phyloP scores from a whole-genome alignment of 1,140 invertebrate genomes.

The Macrosteles quadrilineatus region DNA sequence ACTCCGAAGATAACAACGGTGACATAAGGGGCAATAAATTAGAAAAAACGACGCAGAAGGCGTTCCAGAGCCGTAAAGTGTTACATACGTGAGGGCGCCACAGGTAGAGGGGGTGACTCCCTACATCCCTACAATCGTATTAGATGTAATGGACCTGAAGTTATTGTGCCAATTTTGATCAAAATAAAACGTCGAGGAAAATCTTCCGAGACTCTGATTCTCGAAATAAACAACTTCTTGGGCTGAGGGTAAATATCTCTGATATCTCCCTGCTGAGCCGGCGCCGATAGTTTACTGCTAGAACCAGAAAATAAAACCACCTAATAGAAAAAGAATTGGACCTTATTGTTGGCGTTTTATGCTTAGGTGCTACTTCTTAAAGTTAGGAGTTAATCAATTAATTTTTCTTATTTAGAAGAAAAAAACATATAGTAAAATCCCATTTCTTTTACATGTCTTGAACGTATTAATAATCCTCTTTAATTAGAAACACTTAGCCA shows the following conservation, averaged over 20 bases:
- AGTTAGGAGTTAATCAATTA: too few relatives aligned
- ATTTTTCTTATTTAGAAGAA: too few relatives aligned
- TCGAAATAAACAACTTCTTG: constrained; percentile 26
- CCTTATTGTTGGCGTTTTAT: too few relatives aligned
- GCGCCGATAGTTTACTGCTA: constrained; percentile 14
- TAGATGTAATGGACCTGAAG: constrained; percentile 33
- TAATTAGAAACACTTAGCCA: too few relatives aligned
- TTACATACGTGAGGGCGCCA: constrained; percentile 5
- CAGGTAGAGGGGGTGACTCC: constrained; percentile 12
- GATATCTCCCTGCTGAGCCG: constrained; percentile 5
- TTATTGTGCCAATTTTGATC: constrained; percentile 36
- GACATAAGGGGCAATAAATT: constrained; percentile 15
- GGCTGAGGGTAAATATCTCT: constrained; percentile 32
- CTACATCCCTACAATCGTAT: constrained; percentile 24
- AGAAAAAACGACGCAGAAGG: constrained; percentile 16
- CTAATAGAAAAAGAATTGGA: too few relatives aligned
- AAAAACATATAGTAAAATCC: too few relatives aligned
- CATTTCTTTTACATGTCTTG: too few relatives aligned
- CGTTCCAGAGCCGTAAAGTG: neutral
- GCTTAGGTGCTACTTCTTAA: too few relatives aligned
- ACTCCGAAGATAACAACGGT: neutral
- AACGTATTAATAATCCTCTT: too few relatives aligned
- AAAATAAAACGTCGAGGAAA: constrained; percentile 34
- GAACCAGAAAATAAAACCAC: constrained; percentile 7
- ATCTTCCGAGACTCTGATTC: constrained; percentile 17